phyloP scores from a whole-genome alignment of 2,888 invertebrate species.

The Chironomus riparius region DNA sequence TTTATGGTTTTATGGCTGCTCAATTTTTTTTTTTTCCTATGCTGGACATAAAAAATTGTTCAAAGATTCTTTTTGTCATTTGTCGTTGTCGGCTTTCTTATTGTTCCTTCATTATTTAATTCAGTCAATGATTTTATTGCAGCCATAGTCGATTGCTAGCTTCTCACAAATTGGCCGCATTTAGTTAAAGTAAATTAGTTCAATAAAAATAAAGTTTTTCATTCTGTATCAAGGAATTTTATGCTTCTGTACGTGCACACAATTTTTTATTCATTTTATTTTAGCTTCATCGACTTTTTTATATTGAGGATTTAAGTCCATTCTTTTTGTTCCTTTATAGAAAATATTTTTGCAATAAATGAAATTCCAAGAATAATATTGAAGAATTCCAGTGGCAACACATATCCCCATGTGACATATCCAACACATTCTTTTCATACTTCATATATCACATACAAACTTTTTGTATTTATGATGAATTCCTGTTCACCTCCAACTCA shows the following conservation, averaged over 20 bases:
- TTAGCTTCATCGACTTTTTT: too few relatives aligned
- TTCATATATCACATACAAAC: background rate
- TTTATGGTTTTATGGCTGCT: background rate
- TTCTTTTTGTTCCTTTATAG: background rate
- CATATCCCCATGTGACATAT: constrained; percentile 1
- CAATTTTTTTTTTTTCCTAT: background rate
- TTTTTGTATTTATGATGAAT: background rate
- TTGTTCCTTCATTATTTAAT: background rate
- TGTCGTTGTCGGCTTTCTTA: background rate
- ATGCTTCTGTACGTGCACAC: background rate
- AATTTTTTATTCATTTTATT: too few relatives aligned
- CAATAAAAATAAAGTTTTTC: background rate
- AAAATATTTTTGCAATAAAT: background rate
- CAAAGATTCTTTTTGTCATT: background rate
- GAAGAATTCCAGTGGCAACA: constrained; percentile 8
- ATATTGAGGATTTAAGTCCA: background rate
- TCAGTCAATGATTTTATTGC: background rate
- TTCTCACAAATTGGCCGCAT: background rate
- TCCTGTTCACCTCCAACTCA: constrained; percentile 12
- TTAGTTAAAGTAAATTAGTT: background rate
- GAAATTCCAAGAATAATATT: background rate
- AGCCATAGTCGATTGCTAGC: background rate
- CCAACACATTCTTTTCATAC: background rate
- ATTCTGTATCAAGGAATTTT: background rate
- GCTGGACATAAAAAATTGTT: background rate